Conservation (phyloP, 2,797 vertebrate genomes). For the Gobionotothen gibberifrons region DNA sequence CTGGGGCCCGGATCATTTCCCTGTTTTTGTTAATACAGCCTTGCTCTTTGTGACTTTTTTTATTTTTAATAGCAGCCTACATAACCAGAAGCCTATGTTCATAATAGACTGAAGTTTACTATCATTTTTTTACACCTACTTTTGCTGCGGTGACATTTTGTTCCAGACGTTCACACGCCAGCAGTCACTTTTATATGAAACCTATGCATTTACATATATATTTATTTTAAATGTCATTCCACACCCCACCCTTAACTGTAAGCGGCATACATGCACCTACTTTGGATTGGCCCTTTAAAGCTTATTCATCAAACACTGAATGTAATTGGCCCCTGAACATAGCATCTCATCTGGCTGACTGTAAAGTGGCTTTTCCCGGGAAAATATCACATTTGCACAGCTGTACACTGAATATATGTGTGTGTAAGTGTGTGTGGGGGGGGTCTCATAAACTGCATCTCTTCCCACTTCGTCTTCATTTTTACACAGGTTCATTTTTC, state of each 20-base stretch:
- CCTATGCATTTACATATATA: not conserved
- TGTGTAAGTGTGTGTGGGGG: conserved; percentile 54
- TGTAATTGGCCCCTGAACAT: conserved; percentile 49
- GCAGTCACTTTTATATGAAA: not conserved
- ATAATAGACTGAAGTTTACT: not conserved
- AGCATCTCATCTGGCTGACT: conserved; percentile 57
- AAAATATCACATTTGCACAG: conserved; percentile 16
- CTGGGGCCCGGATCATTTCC: not conserved
- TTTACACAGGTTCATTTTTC: conserved; percentile 75
- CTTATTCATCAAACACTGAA: conserved; percentile 43
- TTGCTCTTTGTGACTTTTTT: not conserved
- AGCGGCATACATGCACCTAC: not conserved
- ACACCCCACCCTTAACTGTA: not conserved
- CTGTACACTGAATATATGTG: not conserved
- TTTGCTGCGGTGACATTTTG: not conserved
- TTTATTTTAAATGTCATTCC: not conserved
- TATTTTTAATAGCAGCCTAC: no score
- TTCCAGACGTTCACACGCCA: no score
- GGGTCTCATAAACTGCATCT: conserved; percentile 69
- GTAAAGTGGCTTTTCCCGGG: conserved; percentile 26
- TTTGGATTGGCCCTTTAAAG: conserved; percentile 18
- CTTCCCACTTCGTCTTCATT: conserved; percentile 81
- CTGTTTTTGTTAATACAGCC: not conserved
- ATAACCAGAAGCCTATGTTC: not conserved
- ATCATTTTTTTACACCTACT: not conserved